Conservation (phyloP, 2,888 invertebrate species). For the Romanomermis culicivorax region DNA sequence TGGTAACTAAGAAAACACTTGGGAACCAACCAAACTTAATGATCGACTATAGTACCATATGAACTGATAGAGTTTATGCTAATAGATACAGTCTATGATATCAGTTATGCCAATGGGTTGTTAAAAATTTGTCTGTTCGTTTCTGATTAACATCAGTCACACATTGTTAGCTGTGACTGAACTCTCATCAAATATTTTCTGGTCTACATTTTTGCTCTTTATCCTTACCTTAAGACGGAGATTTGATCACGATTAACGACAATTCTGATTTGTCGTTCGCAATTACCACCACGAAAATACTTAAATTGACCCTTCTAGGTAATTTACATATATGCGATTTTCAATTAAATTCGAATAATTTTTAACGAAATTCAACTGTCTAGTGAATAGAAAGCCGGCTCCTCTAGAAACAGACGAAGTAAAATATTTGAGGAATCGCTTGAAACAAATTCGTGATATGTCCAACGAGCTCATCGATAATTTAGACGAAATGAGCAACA, state of each 20-base stretch:
- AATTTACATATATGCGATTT: not conserved
- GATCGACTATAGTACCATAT: no score
- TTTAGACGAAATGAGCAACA: conserved; percentile 36
- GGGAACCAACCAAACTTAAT: no score
- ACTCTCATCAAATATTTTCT: not conserved
- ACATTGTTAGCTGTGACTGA: not conserved
- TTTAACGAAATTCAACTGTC: conserved; percentile 2
- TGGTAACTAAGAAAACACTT: no score
- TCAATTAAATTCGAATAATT: not conserved
- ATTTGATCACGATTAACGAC: conserved; percentile 48
- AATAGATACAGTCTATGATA: no score
- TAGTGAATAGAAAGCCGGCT: conserved; percentile 31
- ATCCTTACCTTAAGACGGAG: conserved; percentile 38
- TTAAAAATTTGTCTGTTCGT: conserved; percentile 1
- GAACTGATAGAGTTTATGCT: no score
- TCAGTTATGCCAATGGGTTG: no score
- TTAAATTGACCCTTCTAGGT: conserved; percentile 44
- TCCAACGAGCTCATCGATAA: conserved; percentile 41
- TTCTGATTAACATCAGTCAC: no score
- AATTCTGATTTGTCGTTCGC: conserved; percentile 48
- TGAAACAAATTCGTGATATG: conserved; percentile 39
- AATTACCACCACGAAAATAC: conserved; percentile 40
- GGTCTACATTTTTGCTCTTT: conserved; percentile 3
- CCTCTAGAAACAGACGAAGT: conserved; percentile 32
- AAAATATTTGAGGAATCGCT: conserved; percentile 34